These are phyloP conservation scores for Sipha flava DNA, from an alignment of 1,140 invertebrate species.

Conservation along the genomic window DNA sequence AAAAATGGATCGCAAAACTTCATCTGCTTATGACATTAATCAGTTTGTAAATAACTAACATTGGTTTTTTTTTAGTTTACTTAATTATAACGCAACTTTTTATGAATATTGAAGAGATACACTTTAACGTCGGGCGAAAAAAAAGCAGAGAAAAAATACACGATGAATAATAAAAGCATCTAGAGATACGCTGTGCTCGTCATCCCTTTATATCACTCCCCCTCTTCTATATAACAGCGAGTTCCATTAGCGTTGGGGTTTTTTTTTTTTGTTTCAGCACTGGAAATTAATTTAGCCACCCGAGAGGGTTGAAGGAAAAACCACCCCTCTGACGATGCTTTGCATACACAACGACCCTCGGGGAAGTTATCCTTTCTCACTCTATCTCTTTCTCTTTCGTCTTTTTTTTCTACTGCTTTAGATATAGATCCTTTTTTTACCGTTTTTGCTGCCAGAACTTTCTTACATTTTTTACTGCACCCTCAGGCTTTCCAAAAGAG, in stretches of 20 bases:
- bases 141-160: neutral
- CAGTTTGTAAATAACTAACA: neutral
- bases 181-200: conserved; percentile 11
- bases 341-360: conserved; percentile 31
- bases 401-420: neutral
- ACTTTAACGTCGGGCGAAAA: neutral
- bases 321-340: conserved; percentile 30
- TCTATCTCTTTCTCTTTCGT: neutral
- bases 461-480: conserved; percentile 29
- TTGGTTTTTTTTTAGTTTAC: neutral
- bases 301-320: conserved; percentile 32
- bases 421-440: conserved; percentile 13
- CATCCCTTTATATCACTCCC: neutral
- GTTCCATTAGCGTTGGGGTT: conserved; percentile 29
- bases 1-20: neutral
- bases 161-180: conserved; percentile 29
- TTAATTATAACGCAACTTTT: conserved; percentile 14
- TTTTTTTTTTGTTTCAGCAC: conserved; percentile 30
- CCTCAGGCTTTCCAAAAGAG: conserved; percentile 27
- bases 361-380: conserved; percentile 30
- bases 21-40: neutral
- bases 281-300: conserved; percentile 32
- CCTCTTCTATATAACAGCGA: neutral
- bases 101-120: neutral
- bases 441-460: conserved; percentile 28